Conservation (phyloP, 2,797 vertebrate species). For the Iguana delicatissima region DNA sequence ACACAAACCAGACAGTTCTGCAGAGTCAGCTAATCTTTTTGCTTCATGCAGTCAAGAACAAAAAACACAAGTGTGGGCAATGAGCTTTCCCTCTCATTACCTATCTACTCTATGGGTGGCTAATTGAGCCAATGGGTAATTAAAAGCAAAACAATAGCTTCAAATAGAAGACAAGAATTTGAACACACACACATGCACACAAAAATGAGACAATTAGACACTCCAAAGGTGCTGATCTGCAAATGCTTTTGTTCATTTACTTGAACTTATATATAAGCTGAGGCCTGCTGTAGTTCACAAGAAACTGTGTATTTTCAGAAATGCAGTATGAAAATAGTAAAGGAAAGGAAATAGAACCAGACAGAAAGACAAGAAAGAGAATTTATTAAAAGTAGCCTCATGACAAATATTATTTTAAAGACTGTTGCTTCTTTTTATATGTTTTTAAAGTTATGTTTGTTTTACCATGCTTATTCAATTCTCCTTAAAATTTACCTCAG, state of each 20-base stretch:
- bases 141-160: conserved; percentile 8
- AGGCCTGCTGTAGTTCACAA: not conserved
- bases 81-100: conserved; percentile 1
- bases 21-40: conserved; percentile 54
- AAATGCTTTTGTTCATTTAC: conserved; percentile 9
- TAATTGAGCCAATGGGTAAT: conserved; percentile 38
- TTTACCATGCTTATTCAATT: too few relatives aligned
- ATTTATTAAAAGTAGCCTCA: not conserved
- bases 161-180: conserved; percentile 38
- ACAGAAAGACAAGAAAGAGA: not conserved
- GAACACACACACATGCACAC: not conserved
- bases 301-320: conserved; percentile 17
- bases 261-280: not conserved
- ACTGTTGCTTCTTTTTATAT: too few relatives aligned
- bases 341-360: not conserved
- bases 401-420: not conserved
- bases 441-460: too few relatives aligned
- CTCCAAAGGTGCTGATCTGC: conserved; percentile 24
- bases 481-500: too few relatives aligned
- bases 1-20: not conserved
- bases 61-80: not conserved
- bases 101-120: conserved; percentile 19
- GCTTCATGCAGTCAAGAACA: not conserved
- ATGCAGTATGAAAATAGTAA: not conserved
- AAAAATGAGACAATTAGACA: not conserved